These are phyloP conservation scores for Euspilapteryx auroguttella DNA, from an alignment of 2,888 invertebrate species.

Conservation along the genomic window DNA sequence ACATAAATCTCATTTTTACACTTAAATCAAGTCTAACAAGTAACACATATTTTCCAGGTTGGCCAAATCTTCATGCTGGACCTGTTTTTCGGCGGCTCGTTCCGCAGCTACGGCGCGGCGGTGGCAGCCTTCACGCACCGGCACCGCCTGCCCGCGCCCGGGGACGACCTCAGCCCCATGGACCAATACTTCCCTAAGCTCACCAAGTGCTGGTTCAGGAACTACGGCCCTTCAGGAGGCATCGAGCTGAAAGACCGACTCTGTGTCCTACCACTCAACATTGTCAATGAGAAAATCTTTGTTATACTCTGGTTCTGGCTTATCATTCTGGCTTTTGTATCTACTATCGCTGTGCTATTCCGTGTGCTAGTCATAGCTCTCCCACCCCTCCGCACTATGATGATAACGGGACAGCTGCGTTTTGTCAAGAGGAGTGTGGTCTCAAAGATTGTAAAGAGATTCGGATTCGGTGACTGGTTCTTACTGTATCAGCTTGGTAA, in stretches of 20 bases:
- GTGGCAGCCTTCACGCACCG: conserved; percentile 44
- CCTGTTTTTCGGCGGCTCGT: conserved; percentile 65
- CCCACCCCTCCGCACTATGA: conserved; percentile 60
- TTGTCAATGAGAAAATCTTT: conserved; percentile 80
- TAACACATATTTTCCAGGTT: conserved; percentile 56
- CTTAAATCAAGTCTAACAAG: too few relatives aligned
- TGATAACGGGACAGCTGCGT: conserved; percentile 65
- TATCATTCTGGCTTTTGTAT: conserved; percentile 62
- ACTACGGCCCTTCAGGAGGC: conserved; percentile 63
- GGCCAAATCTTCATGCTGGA: conserved; percentile 71
- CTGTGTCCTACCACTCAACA: conserved; percentile 76
- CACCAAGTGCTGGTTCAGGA: conserved; percentile 64
- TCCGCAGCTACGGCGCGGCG: conserved; percentile 61
- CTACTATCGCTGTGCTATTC: conserved; percentile 67
- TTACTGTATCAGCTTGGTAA: conserved; percentile 73
- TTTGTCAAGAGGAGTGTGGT: conserved; percentile 53
- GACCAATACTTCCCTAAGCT: conserved; percentile 69
- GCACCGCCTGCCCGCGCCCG: conserved; percentile 21
- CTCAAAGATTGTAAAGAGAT: conserved; percentile 46
- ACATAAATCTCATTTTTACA: too few relatives aligned
- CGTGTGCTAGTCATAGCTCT: conserved; percentile 59
- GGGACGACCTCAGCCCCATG: conserved; percentile 63
- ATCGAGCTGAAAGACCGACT: conserved; percentile 63
- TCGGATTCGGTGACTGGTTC: conserved; percentile 77
- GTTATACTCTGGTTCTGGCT: conserved; percentile 78